These are phyloP conservation scores for Pristionchus exspectatus DNA, from an alignment of 2,888 invertebrate genomes.

Conservation along the genomic window DNA sequence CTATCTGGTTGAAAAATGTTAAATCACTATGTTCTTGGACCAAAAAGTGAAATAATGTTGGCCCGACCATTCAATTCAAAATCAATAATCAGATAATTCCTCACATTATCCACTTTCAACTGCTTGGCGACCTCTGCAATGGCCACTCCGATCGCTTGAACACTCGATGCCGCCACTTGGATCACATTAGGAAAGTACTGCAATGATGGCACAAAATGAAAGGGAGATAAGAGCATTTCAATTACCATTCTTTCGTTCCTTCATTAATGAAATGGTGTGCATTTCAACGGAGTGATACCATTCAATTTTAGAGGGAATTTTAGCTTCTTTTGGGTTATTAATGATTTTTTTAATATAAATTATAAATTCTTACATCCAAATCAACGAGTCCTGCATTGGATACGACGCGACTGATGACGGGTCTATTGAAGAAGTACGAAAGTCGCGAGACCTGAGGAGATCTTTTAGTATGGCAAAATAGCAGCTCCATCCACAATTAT, in stretches of 20 bases:
- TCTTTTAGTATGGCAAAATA: not conserved
- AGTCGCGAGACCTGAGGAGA: constrained; percentile 6
- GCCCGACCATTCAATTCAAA: no score
- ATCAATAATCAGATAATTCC: not conserved
- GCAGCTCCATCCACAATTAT: not conserved
- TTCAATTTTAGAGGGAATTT: no score
- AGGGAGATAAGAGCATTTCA: no score
- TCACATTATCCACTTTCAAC: not conserved
- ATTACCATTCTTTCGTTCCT: no score
- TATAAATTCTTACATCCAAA: constrained; percentile 20
- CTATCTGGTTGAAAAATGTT: no score
- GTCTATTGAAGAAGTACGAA: constrained; percentile 33
- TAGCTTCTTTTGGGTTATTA: no score
- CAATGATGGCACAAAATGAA: no score
- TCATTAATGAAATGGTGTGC: no score
- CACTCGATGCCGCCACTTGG: not conserved
- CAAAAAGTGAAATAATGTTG: no score
- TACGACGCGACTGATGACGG: constrained; percentile 5
- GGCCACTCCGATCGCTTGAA: constrained; percentile 8
- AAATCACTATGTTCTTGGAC: no score
- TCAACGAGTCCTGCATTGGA: constrained; percentile 25
- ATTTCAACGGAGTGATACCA: no score
- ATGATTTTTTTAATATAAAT: no score
- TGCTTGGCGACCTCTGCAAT: not conserved
- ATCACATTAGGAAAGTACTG: constrained; percentile 46